Percentiles rank a stretch among this genome's conserved stretches.
Evolutionary conservation across 2,113 vertebrate genomes (phyloP).

Genomic region (Platysternon megacephalum): DNA sequence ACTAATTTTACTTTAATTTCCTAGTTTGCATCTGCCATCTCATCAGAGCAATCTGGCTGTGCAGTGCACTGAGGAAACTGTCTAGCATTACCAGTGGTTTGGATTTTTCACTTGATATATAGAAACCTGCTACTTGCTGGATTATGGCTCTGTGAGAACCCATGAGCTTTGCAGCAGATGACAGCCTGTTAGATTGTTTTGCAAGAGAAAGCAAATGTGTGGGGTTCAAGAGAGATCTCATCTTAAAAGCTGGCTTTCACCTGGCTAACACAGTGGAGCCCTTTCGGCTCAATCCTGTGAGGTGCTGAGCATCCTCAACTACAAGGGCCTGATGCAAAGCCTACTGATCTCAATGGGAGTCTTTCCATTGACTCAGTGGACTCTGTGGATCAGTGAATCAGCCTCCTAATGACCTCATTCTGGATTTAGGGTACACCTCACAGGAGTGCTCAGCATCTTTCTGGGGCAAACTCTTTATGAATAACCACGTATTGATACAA

Average conservation of each 20-base stretch:
- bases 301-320: neutral
- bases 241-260: neutral
- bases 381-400: neutral
- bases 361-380: neutral
- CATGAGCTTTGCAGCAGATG: constrained; percentile 20
- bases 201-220: neutral
- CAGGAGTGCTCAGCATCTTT: neutral
- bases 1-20: constrained; percentile 65
- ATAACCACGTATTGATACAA: neutral
- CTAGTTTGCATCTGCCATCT: constrained; percentile 64
- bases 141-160: constrained; percentile 15
- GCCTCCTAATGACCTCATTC: neutral
- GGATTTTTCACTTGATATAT: constrained; percentile 23
- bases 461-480: neutral
- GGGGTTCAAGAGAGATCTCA: neutral
- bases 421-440: neutral
- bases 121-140: neutral
- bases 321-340: neutral
- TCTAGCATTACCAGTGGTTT: neutral
- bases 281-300: neutral
- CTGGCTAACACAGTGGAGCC: neutral
- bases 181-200: constrained; percentile 17
- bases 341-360: neutral
- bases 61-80: neutral
- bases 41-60: constrained; percentile 33